These are phyloP conservation scores for Spongia lamella DNA, from an alignment of 37 sponge, comb jelly and placozoan species.

Conservation along the genomic window DNA sequence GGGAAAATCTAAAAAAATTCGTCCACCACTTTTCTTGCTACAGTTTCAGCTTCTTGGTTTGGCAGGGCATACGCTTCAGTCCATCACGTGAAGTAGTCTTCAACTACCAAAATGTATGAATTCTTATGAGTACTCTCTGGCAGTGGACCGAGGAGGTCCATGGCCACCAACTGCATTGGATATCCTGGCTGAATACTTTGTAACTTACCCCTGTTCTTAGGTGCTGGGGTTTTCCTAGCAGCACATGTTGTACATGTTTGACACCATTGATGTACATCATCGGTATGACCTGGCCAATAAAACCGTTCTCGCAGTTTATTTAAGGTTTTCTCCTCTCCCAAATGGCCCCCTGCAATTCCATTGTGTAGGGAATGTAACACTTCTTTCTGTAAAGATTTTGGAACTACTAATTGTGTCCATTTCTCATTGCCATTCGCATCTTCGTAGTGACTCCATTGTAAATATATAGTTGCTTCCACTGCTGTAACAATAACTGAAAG, in stretches of 20 bases:
- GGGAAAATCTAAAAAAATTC: neutral
- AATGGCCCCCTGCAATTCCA: neutral
- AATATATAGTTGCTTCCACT: too few species aligned
- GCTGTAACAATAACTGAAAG: too few species aligned
- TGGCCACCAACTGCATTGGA: neutral
- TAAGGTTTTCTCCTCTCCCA: constrained; percentile 5
- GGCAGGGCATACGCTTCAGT: constrained; percentile 11
- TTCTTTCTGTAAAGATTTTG: too few species aligned
- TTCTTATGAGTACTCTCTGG: neutral
- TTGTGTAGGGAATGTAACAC: neutral
- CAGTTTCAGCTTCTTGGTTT: constrained; percentile 4
- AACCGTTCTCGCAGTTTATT: neutral
- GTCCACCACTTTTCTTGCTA: neutral
- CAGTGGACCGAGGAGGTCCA: neutral
- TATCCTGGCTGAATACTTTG: neutral
- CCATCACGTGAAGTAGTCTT: constrained; percentile 12
- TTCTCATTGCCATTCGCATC: too few species aligned
- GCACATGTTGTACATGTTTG: neutral
- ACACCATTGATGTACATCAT: neutral
- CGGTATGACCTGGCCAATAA: too few species aligned
- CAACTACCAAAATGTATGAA: constrained; percentile 8
- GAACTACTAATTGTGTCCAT: too few species aligned
- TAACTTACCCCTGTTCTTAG: neutral
- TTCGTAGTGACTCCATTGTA: too few species aligned
- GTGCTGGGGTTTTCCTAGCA: neutral